Percentiles rank a stretch among this genome's conserved stretches.
phyloP scores from a whole-genome alignment of 2,888 invertebrate species.

The Ormyrus rosae region DNA sequence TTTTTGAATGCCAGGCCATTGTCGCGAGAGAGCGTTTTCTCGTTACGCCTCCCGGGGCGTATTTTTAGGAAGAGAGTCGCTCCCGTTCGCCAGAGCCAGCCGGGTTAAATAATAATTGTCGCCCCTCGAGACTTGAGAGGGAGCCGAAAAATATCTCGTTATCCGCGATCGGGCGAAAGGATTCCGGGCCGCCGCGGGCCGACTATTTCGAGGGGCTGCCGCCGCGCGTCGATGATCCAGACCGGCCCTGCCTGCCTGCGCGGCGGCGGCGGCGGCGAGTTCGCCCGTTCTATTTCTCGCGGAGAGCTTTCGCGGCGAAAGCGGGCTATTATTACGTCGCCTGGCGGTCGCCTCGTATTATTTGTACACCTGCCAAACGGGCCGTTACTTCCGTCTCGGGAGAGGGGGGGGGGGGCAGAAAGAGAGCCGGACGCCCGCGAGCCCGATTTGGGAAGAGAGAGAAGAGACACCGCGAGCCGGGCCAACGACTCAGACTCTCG shows the following conservation, averaged over 20 bases:
- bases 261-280: too few relatives aligned
- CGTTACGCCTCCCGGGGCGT: background rate
- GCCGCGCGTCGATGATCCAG: constrained; percentile 13
- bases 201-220: constrained; percentile 25
- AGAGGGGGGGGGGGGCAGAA: background rate
- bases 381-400: constrained; percentile 60
- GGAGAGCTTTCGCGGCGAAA: constrained; percentile 13
- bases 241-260: background rate
- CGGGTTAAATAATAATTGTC: constrained; percentile 9
- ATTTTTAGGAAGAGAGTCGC: background rate
- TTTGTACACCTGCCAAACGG: constrained; percentile 63
- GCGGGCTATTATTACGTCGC: constrained; percentile 51
- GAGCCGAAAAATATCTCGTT: background rate
- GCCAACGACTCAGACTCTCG: constrained; percentile 17
- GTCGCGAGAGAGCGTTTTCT: background rate
- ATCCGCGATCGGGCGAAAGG: too few relatives aligned
- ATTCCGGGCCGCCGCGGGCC: background rate
- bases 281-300: constrained; percentile 59
- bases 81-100: background rate
- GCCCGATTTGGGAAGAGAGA: constrained; percentile 51
- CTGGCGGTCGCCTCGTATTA: constrained; percentile 48
- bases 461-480: background rate
- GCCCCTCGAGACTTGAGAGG: background rate
- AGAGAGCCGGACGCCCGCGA: constrained; percentile 38
- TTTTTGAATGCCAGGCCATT: constrained; percentile 54